phyloP scores from a whole-genome alignment of 2,797 vertebrate genomes.

The Epinephelus awoara region DNA sequence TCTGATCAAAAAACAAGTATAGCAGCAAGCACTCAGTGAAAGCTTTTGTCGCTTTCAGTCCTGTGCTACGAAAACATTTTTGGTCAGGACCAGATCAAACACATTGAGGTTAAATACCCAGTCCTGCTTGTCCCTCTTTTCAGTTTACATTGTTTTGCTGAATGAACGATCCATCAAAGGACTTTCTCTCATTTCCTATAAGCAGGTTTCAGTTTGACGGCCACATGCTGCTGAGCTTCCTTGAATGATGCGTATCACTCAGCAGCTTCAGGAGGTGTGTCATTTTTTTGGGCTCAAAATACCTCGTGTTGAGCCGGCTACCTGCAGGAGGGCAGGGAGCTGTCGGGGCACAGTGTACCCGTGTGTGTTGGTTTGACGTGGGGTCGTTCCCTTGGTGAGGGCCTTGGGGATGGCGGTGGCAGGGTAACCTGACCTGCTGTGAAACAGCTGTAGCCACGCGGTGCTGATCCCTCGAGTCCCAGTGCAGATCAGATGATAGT shows the following conservation, averaged over 20 bases:
- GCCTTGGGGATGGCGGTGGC: constrained; percentile 70
- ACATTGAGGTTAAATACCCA: neutral
- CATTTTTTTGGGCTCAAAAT: constrained; percentile 1
- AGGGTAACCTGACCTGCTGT: constrained; percentile 74
- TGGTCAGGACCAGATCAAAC: neutral
- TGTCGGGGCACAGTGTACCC: constrained; percentile 31
- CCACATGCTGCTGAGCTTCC: constrained; percentile 10
- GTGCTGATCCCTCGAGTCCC: constrained; percentile 67
- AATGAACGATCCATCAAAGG: constrained; percentile 13
- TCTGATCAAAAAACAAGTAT: neutral
- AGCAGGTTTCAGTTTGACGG: constrained; percentile 46
- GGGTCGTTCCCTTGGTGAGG: constrained; percentile 79
- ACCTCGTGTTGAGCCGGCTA: constrained; percentile 1
- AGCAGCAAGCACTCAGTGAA: neutral
- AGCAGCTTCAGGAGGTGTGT: constrained; percentile 16
- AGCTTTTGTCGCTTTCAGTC: neutral
- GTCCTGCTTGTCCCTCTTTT: neutral
- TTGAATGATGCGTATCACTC: neutral
- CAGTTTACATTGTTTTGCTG: constrained; percentile 27
- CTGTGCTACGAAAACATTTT: neutral
- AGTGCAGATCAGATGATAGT: constrained; percentile 73
- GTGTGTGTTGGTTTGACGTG: constrained; percentile 67
- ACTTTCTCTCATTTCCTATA: constrained; percentile 59
- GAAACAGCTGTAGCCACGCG: constrained; percentile 80
- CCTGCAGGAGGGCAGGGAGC: constrained; percentile 39